phyloP scores from a whole-genome alignment of 2,797 vertebrate species.

The Microcaecilia unicolor region DNA sequence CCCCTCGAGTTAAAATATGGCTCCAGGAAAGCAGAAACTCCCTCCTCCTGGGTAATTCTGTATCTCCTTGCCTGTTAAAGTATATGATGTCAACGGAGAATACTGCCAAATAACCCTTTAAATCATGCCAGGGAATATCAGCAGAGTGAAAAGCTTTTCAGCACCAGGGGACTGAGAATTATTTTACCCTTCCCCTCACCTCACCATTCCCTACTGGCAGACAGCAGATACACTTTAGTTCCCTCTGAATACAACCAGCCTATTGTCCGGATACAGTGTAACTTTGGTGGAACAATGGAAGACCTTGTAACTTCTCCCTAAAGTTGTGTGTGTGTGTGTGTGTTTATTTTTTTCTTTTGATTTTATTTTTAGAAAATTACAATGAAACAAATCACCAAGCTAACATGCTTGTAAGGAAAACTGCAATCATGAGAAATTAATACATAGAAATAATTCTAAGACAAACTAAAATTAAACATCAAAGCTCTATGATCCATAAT shows the following conservation, averaged over 20 bases:
- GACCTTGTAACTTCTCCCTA: constrained; percentile 17
- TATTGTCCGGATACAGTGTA: constrained; percentile 10
- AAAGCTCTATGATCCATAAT: too few species aligned
- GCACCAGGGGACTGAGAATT: constrained; percentile 30
- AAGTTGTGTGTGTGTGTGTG: too few species aligned
- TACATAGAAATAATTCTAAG: too few species aligned
- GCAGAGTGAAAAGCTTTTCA: constrained; percentile 28
- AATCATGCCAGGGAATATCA: not conserved
- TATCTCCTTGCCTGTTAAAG: not conserved
- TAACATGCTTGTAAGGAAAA: too few species aligned
- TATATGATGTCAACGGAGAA: constrained; percentile 1
- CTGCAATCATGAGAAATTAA: too few species aligned
- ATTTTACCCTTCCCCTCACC: constrained; percentile 22
- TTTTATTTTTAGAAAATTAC: not conserved
- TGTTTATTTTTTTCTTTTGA: too few species aligned
- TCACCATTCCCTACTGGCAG: constrained; percentile 5
- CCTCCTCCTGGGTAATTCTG: not conserved
- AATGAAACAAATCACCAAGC: too few species aligned
- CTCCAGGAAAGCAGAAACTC: constrained; percentile 22
- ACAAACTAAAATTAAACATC: too few species aligned
- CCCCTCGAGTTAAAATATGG: too few species aligned
- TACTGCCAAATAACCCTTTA: not conserved
- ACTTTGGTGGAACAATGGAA: constrained; percentile 11
- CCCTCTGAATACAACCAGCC: constrained; percentile 22
- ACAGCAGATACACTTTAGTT: constrained; percentile 21